Conservation (phyloP, 2,113 vertebrate species). For the Nipponia nippon region DNA sequence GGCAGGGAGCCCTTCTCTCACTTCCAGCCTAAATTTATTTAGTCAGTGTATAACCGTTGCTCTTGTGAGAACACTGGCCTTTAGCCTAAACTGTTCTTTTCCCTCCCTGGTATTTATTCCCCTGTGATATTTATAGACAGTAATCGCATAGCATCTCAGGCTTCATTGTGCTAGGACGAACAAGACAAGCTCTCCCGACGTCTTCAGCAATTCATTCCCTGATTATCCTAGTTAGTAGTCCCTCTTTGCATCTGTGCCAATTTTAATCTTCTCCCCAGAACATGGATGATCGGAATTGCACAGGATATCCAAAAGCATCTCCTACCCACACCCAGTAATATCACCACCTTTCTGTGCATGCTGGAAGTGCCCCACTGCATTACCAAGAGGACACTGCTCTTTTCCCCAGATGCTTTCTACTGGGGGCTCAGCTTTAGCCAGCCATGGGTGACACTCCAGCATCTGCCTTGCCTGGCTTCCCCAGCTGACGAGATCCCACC, state of each 20-base stretch:
- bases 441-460: no score
- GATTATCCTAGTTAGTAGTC: background rate
- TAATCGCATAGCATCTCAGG: background rate
- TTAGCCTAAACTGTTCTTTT: background rate
- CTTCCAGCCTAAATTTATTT: background rate
- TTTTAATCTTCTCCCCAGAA: background rate
- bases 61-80: background rate
- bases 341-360: background rate
- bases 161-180: background rate
- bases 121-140: background rate
- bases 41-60: background rate
- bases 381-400: accelerated
- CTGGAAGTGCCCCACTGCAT: background rate
- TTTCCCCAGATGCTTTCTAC: background rate
- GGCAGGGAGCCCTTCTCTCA: background rate
- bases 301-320: background rate
- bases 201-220: background rate
- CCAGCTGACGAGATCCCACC: background rate
- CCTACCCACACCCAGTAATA: background rate
- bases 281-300: background rate
- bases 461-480: background rate
- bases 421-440: background rate
- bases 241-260: background rate
- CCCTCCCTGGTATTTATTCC: background rate
- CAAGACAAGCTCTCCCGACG: background rate